Evolutionary conservation across 1,140 invertebrate species (phyloP).

Genomic region (Leptinotarsa lineolata): DNA sequence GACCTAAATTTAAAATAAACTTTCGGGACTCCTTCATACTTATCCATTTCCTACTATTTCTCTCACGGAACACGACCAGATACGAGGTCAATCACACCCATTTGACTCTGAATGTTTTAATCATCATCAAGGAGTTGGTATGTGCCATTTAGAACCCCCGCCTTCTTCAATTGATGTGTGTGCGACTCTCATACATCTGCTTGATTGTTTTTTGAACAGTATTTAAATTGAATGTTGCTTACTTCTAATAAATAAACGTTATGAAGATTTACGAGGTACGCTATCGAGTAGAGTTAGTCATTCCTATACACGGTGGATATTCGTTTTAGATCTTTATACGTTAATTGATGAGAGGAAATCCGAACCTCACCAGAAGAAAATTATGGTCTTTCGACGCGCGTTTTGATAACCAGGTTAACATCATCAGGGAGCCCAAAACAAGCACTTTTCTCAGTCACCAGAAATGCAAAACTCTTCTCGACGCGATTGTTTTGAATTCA

Average conservation of each 20-base stretch:
- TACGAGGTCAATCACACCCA: constrained; percentile 7
- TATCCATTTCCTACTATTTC: neutral
- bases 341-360: too few species aligned
- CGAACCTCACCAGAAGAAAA: too few species aligned
- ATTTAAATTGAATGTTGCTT: constrained; percentile 1
- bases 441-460: too few species aligned
- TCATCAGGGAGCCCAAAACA: too few species aligned
- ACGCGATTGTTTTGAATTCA: too few species aligned
- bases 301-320: too few species aligned
- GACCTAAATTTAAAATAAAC: too few species aligned
- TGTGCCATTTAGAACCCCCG: constrained; percentile 7
- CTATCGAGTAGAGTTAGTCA: neutral
- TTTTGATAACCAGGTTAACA: too few species aligned
- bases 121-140: constrained; percentile 8
- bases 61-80: neutral
- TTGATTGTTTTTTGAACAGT: constrained; percentile 6
- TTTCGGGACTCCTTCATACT: too few species aligned
- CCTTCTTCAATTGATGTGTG: constrained; percentile 8
- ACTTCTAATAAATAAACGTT: neutral
- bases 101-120: constrained; percentile 6
- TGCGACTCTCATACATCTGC: constrained; percentile 5
- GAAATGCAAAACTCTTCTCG: too few species aligned
- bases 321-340: too few species aligned
- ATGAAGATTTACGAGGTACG: constrained; percentile 5
- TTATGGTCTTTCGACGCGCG: too few species aligned